Evolutionary conservation across 1,140 invertebrate species (phyloP).

Genomic region (Drosophila mojavensis): DNA sequence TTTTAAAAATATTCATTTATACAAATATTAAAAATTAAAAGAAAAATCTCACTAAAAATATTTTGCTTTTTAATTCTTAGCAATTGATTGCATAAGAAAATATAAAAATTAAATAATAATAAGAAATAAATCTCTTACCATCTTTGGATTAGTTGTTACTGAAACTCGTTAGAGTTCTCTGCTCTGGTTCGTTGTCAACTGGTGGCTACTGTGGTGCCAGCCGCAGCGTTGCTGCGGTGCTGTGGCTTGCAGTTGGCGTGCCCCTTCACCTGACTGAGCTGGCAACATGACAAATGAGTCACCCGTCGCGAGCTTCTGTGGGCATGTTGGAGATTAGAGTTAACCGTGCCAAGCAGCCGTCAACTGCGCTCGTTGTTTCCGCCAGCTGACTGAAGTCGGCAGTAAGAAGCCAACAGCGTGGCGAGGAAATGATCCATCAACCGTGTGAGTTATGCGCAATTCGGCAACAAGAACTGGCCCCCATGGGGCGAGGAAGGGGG

Average conservation of each 20-base stretch:
- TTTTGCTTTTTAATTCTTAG: too few species aligned
- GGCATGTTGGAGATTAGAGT: slow-evolving; percentile 33
- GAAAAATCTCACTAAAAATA: too few species aligned
- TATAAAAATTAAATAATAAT: too few species aligned
- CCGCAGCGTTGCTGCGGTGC: background rate
- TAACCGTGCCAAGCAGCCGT: slow-evolving; percentile 10
- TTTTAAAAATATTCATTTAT: too few species aligned
- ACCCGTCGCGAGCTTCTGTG: slow-evolving; percentile 34
- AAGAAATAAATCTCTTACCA: too few species aligned
- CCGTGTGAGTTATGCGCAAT: slow-evolving; percentile 71
- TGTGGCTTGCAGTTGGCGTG: slow-evolving; percentile 6
- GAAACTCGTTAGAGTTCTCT: too few species aligned
- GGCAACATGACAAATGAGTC: slow-evolving; percentile 65
- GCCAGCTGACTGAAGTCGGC: slow-evolving; percentile 6
- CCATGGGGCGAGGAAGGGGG: slow-evolving; percentile 5
- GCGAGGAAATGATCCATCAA: slow-evolving; percentile 76
- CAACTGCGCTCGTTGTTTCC: slow-evolving; percentile 47
- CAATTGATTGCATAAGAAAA: too few species aligned
- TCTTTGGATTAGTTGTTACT: too few species aligned
- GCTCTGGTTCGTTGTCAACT: background rate
- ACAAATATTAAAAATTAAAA: too few species aligned
- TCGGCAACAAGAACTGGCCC: slow-evolving; percentile 53
- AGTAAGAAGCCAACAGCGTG: slow-evolving; percentile 23
- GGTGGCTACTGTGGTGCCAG: slow-evolving; percentile 23
- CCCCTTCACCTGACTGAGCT: slow-evolving; percentile 29